Evolutionary conservation across 2,888 invertebrate species (phyloP), one percentile per base, ranked within the genome.

Genomic region (Phengaris alcon): DNA sequence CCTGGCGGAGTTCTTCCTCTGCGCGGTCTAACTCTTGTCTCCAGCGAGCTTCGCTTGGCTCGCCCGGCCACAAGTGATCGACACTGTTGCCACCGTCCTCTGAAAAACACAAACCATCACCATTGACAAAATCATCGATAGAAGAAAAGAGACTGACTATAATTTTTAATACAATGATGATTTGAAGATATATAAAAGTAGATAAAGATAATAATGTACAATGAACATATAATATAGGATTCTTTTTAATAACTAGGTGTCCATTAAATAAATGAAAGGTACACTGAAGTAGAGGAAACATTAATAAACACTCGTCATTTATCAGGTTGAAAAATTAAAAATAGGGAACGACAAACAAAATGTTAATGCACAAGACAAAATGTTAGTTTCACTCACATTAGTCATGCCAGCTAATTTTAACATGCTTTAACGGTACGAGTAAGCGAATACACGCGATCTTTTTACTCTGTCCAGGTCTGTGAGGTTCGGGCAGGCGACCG

Each of bases 401-500:
- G 86, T 88, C 87, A 90, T 87, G 90, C 87, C 84, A 83, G 81
- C 82, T 88, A 89, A 89, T 72, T 12, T 52, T 72, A 54, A 52
- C 72, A 72, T 72, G 72, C 72, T 72, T 5, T 54, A 52, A 51
- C 12, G 76, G 69, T 75, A 79, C 46, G 59, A 75, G 55, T 73
- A 74, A 74, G 75, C 70, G 70, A 73, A 75, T 55, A 69, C 75
- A 51, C 70, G 70, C 78, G 79, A 8, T 6, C 48, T 82, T 80
- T 87, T 93, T 95, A 95, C 86, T 94, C 88, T 81, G 87, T 88
- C 92, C 84, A 84, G 94, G 83, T 83, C 94, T 80, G 80, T 93
- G 88, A 3, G 94, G 86, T 78, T 95, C 94, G 12, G 95, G 95
- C 75, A 96, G 86, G 79, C 95, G 95, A 74, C 96, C 96, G 85